These are phyloP conservation scores for Oreotragus oreotragus DNA, from an alignment of 2,113 vertebrate species.

Conservation along the genomic window DNA sequence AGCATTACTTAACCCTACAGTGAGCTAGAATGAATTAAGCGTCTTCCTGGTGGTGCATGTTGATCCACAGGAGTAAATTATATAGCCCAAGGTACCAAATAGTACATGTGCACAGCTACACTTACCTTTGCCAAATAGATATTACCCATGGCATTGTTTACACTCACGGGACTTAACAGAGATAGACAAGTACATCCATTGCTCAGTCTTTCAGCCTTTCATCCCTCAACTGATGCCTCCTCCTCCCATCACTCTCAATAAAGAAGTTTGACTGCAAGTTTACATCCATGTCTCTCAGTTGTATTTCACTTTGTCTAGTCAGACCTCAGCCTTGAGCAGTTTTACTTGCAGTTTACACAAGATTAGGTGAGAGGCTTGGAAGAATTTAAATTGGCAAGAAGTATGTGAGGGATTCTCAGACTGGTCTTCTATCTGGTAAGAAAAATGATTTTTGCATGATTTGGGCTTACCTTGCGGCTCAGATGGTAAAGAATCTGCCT, in stretches of 20 bases:
- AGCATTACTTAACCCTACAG: background rate
- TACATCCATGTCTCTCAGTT: too few species aligned
- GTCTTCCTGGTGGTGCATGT: background rate
- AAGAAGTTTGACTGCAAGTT: background rate
- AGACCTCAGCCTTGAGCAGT: background rate
- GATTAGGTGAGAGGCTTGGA: background rate
- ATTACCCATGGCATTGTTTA: background rate
- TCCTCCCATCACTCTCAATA: background rate
- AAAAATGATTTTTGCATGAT: background rate
- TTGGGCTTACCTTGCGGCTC: background rate
- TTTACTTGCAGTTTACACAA: background rate
- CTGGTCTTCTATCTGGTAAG: background rate
- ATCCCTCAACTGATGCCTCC: background rate
- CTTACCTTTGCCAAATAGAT: background rate
- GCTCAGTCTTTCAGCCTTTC: background rate
- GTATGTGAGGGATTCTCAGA: background rate
- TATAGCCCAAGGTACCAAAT: background rate
- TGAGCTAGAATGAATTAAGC: background rate
- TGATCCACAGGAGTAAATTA: background rate
- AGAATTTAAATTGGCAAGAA: background rate
- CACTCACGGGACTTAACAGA: background rate
- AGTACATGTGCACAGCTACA: background rate
- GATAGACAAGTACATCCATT: too few species aligned
- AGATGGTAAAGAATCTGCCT: background rate
- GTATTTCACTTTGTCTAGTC: too few species aligned